Evolutionary conservation across 1,140 invertebrate genomes (phyloP).

Genomic region (Drosophila hydei): DNA sequence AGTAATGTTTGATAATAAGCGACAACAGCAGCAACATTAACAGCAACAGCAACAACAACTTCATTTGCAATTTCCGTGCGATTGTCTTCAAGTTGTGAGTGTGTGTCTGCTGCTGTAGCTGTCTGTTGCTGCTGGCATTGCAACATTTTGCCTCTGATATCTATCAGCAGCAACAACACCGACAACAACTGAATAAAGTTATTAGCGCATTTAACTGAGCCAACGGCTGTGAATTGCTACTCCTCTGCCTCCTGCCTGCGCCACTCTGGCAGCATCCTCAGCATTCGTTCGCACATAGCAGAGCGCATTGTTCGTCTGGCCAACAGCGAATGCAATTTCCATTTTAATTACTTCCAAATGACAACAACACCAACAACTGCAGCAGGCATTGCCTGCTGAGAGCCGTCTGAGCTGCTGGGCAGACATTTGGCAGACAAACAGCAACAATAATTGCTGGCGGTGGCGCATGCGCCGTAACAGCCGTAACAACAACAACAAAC

Average conservation of each 20-base stretch:
- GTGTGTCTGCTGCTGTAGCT: slow-evolving; percentile 7
- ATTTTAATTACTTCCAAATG: slow-evolving; percentile 78
- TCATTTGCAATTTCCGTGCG: slow-evolving; percentile 77
- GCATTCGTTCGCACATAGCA: slow-evolving; percentile 21
- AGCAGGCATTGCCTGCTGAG: slow-evolving; percentile 1
- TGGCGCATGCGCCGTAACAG: slow-evolving; percentile 65
- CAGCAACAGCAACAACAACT: slow-evolving; percentile 56
- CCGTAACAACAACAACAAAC: slow-evolving; percentile 31
- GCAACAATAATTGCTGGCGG: slow-evolving; percentile 35
- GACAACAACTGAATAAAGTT: slow-evolving; percentile 75
- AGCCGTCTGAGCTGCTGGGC: slow-evolving; percentile 26
- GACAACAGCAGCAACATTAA: slow-evolving; percentile 32
- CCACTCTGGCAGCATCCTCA: slow-evolving; percentile 43
- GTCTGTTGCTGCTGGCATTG: slow-evolving; percentile 53
- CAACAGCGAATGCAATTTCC: slow-evolving; percentile 77
- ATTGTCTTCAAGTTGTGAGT: slow-evolving; percentile 59
- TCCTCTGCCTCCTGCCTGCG: neutral
- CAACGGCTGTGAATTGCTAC: slow-evolving; percentile 55
- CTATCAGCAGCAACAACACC: slow-evolving; percentile 33
- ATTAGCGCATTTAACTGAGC: slow-evolving; percentile 79
- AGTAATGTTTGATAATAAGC: slow-evolving; percentile 52
- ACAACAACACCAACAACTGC: slow-evolving; percentile 39
- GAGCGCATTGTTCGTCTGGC: slow-evolving; percentile 43
- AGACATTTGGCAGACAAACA: slow-evolving; percentile 67
- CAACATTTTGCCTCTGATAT: slow-evolving; percentile 34